Evolutionary conservation across 2,888 invertebrate species (phyloP).

Genomic region (Parnassius orleans): DNA sequence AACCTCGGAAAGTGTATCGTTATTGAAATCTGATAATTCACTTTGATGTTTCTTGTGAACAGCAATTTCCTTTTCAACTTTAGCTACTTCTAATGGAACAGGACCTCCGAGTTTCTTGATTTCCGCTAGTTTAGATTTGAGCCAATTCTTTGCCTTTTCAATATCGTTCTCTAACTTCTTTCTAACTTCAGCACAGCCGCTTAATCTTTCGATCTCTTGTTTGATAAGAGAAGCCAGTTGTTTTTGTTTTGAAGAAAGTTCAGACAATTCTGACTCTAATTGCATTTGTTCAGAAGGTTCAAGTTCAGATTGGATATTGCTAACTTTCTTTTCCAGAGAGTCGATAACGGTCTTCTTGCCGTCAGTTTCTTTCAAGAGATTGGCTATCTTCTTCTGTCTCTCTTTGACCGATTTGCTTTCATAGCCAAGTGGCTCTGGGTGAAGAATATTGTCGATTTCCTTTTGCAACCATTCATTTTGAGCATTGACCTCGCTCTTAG

Average conservation of each 20-base stretch:
- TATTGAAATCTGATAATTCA: slow-evolving; percentile 89
- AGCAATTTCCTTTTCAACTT: slow-evolving; percentile 91
- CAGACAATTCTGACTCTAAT: slow-evolving; percentile 86
- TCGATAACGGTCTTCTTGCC: slow-evolving; percentile 91
- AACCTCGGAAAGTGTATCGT: slow-evolving; percentile 87
- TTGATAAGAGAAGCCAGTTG: slow-evolving; percentile 86
- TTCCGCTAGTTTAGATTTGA: slow-evolving; percentile 88
- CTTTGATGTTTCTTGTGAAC: slow-evolving; percentile 87
- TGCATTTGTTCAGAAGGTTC: slow-evolving; percentile 92
- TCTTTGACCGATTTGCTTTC: slow-evolving; percentile 89
- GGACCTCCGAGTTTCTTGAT: slow-evolving; percentile 88
- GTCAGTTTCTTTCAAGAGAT: slow-evolving; percentile 90
- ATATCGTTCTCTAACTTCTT: slow-evolving; percentile 89
- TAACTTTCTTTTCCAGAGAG: slow-evolving; percentile 90
- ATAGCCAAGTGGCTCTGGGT: slow-evolving; percentile 86
- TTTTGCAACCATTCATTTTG: slow-evolving; percentile 90
- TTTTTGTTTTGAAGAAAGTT: slow-evolving; percentile 87
- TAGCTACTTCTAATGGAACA: slow-evolving; percentile 88
- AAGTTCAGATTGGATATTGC: slow-evolving; percentile 91
- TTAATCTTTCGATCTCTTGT: slow-evolving; percentile 86
- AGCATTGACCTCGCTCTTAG: slow-evolving; percentile 89
- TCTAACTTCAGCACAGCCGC: slow-evolving; percentile 85
- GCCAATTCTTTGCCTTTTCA: slow-evolving; percentile 90
- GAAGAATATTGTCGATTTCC: slow-evolving; percentile 84
- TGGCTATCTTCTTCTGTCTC: slow-evolving; percentile 85